These are phyloP conservation scores for Paedocypris micromegethes DNA, from an alignment of 2,797 vertebrate species.

Conservation along the genomic window DNA sequence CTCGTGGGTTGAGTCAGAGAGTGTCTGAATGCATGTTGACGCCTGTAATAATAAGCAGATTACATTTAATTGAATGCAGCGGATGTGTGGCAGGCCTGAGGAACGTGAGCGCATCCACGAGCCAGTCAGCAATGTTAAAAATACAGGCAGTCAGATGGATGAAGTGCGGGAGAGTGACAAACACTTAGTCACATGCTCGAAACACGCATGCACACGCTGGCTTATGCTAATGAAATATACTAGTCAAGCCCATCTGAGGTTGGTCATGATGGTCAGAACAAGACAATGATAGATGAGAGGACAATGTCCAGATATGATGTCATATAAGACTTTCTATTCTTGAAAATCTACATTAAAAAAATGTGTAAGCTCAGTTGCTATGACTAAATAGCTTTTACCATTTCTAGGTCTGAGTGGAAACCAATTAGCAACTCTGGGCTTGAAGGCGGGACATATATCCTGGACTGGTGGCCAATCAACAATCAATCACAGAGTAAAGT, in stretches of 20 bases:
- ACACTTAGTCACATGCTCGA: constrained; percentile 29
- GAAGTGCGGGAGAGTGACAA: constrained; percentile 35
- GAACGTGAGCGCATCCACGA: constrained; percentile 53
- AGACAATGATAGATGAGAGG: constrained; percentile 16
- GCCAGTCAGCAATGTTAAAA: constrained; percentile 65
- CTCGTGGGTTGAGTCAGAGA: constrained; percentile 24
- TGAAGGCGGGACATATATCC: too few species aligned
- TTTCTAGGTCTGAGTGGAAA: too few species aligned
- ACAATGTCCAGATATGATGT: constrained; percentile 22
- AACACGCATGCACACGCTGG: constrained; percentile 20
- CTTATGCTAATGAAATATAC: constrained; percentile 33
- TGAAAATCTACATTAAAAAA: too few species aligned
- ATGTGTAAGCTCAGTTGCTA: too few species aligned
- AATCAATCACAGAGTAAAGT: too few species aligned
- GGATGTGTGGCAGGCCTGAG: constrained; percentile 49
- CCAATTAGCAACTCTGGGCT: too few species aligned
- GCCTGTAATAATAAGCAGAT: constrained; percentile 61
- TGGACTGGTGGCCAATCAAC: too few species aligned
- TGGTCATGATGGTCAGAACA: constrained; percentile 29
- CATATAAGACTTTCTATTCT: too few species aligned
- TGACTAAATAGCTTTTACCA: too few species aligned
- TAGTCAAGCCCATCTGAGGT: constrained; percentile 41
- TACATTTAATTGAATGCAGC: constrained; percentile 57
- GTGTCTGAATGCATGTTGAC: constrained; percentile 38
- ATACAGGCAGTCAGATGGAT: constrained; percentile 55